These are phyloP conservation scores for Allochrocebus solatus DNA, from an alignment of 2,797 vertebrate genomes.

Conservation along the genomic window DNA sequence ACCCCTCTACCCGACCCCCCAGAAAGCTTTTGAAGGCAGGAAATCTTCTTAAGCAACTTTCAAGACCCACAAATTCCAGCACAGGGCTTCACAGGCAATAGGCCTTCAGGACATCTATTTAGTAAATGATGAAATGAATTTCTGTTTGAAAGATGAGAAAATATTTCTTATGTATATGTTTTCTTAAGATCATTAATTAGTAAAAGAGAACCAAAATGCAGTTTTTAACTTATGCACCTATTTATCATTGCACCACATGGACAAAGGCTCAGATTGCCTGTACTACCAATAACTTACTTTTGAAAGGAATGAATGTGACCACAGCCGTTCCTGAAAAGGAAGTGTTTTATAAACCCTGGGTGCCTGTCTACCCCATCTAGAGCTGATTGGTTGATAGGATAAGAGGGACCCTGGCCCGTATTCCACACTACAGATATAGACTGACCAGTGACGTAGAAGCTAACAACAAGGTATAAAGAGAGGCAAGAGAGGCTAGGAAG, in stretches of 20 bases:
- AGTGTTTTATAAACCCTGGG: background rate
- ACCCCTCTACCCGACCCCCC: too few species aligned
- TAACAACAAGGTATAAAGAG: background rate
- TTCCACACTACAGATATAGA: background rate
- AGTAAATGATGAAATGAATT: background rate
- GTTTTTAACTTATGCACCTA: background rate
- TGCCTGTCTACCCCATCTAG: rapidly evolving
- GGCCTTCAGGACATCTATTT: background rate
- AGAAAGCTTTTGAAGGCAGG: background rate
- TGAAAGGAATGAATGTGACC: background rate
- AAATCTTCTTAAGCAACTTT: background rate
- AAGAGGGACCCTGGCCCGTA: rapidly evolving
- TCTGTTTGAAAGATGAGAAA: background rate
- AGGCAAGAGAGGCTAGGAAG: background rate
- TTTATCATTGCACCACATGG: background rate
- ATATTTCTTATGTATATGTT: background rate
- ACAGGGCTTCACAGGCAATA: background rate
- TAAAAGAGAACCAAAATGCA: background rate
- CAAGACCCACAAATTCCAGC: background rate
- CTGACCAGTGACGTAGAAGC: background rate
- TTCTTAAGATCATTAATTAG: background rate
- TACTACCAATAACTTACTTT: background rate
- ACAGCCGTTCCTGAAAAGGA: background rate
- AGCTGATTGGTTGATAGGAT: background rate
- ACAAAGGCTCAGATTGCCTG: background rate